These are phyloP conservation scores for Xenentodon cancila DNA, from an alignment of 2,797 vertebrate species.

Conservation along the genomic window DNA sequence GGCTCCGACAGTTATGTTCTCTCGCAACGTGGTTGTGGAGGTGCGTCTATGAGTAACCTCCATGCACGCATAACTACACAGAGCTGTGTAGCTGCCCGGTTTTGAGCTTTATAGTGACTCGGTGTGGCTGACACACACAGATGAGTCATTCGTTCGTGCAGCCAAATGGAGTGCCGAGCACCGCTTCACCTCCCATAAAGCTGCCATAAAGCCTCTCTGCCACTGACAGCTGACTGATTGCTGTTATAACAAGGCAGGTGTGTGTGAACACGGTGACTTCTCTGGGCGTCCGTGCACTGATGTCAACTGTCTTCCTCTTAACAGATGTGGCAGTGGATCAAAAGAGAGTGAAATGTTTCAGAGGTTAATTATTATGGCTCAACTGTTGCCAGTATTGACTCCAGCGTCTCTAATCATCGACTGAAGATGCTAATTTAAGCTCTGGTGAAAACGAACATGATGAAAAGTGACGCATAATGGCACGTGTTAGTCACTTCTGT, in stretches of 20 bases:
- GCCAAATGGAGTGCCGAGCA: conserved; percentile 71
- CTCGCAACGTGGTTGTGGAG: conserved; percentile 32
- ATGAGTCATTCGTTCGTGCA: conserved; percentile 70
- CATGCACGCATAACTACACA: conserved; percentile 4
- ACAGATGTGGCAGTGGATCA: conserved; percentile 9
- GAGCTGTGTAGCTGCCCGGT: conserved; percentile 7
- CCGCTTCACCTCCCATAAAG: conserved; percentile 75
- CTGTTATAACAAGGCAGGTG: conserved; percentile 67
- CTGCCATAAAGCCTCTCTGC: conserved; percentile 68
- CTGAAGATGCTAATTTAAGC: conserved; percentile 15
- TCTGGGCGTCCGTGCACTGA: conserved; percentile 16
- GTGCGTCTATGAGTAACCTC: conserved; percentile 26
- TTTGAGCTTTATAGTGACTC: conserved; percentile 41
- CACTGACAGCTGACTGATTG: conserved; percentile 76
- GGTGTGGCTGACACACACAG: conserved; percentile 16
- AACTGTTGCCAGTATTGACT: conserved; percentile 1
- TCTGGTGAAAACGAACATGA: conserved; percentile 6
- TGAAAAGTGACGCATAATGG: background rate
- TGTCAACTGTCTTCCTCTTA: conserved; percentile 39
- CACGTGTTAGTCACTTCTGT: background rate
- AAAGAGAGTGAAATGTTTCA: conserved; percentile 24
- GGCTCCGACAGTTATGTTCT: conserved; percentile 46
- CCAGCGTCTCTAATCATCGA: conserved; percentile 12
- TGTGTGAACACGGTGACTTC: conserved; percentile 22
- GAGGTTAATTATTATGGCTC: conserved; percentile 6